phyloP scores from a whole-genome alignment of 2,888 invertebrate genomes.

The Pristionchus japonicus region DNA sequence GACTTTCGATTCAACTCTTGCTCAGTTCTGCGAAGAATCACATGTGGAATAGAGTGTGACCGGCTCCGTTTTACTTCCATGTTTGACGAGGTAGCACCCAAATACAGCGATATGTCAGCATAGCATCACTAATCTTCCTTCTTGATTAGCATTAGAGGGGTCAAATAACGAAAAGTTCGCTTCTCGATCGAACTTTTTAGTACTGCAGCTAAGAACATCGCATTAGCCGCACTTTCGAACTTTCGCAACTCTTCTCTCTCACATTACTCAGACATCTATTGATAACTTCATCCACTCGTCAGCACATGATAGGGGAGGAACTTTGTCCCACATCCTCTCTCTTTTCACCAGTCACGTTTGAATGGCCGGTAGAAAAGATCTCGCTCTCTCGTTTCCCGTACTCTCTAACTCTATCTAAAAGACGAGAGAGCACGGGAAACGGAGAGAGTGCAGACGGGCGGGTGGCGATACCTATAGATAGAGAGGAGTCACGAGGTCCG shows the following conservation, averaged over 20 bases:
- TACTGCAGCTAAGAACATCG: neutral
- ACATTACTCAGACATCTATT: no score
- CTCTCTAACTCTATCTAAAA: neutral
- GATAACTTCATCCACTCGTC: neutral
- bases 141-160: neutral
- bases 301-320: neutral
- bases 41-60: conserved; percentile 1
- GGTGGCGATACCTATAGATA: neutral
- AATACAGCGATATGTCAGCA: no score
- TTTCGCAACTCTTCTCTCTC: neutral
- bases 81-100: neutral
- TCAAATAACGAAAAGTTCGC: conserved; percentile 2
- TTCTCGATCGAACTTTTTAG: neutral
- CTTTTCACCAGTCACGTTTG: conserved; percentile 15
- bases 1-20: neutral
- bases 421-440: neutral
- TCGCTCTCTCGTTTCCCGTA: neutral
- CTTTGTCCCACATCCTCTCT: neutral
- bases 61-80: neutral
- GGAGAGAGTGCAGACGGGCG: neutral
- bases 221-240: neutral
- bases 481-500: neutral
- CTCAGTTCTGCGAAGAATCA: neutral
- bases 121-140: neutral
- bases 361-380: neutral